A percentile compares a stretch with the other conserved stretches of the same genome.
Conservation (phyloP, 1,140 invertebrate genomes). For the Leucophenga varia region DNA sequence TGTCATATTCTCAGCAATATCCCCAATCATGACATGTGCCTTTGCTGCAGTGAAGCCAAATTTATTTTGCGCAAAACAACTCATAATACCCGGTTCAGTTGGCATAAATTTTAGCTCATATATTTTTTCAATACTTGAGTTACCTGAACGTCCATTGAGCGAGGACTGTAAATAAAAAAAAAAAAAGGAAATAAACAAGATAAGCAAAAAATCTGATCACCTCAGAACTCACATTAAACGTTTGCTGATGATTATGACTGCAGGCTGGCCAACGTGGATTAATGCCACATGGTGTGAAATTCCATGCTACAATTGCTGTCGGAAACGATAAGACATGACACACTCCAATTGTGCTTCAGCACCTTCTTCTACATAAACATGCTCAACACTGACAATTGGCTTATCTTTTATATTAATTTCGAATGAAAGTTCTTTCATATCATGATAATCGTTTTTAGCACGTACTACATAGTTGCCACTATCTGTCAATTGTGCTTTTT, state of each 20-base stretch:
- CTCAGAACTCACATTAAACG: constrained; percentile 41
- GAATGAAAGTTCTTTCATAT: constrained; percentile 28
- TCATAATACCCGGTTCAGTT: constrained; percentile 42
- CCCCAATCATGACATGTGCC: constrained; percentile 35
- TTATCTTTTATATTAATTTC: constrained; percentile 44
- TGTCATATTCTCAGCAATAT: constrained; percentile 39
- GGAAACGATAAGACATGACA: constrained; percentile 57
- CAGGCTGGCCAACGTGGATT: constrained; percentile 38
- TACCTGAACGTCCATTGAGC: constrained; percentile 23
- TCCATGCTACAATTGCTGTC: constrained; percentile 58
- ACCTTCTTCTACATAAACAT: constrained; percentile 55
- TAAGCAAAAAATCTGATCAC: too few relatives aligned
- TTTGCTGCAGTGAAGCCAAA: constrained; percentile 9
- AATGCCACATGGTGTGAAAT: constrained; percentile 51
- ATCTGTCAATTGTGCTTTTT: constrained; percentile 55
- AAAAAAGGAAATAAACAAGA: constrained; percentile 10
- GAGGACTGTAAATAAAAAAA: constrained; percentile 19
- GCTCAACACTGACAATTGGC: constrained; percentile 54
- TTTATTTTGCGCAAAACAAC: constrained; percentile 45
- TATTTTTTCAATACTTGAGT: constrained; percentile 27
- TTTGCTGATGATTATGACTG: constrained; percentile 13
- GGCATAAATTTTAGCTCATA: constrained; percentile 41
- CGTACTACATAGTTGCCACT: constrained; percentile 56
- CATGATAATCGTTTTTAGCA: too few relatives aligned
- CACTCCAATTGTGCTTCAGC: constrained; percentile 55